Evolutionary conservation across 2,888 invertebrate genomes (phyloP).

Genomic region (Orchesellides sinensis): DNA sequence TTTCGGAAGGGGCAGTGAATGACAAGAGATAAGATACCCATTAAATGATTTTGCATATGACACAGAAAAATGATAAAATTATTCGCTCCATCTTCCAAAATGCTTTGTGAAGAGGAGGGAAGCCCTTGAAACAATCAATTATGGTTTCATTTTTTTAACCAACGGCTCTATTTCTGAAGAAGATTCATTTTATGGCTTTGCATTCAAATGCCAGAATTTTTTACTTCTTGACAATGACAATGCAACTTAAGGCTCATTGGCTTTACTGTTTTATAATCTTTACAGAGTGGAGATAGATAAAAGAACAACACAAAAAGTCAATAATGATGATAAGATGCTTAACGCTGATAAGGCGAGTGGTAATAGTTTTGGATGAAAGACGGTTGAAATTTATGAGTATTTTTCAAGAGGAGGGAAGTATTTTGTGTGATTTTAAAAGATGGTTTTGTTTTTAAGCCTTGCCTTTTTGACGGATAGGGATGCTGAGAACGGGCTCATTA

Average conservation of each 20-base stretch:
- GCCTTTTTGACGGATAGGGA: not conserved
- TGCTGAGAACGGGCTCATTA: constrained; percentile 25
- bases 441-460: not conserved
- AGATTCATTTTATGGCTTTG: not conserved
- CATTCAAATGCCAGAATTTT: too few species aligned
- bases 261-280: not conserved
- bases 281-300: not conserved
- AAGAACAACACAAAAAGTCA: constrained; percentile 39
- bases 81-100: not conserved
- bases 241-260: not conserved
- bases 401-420: not conserved
- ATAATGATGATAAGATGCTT: constrained; percentile 36
- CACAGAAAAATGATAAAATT: constrained; percentile 47
- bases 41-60: not conserved
- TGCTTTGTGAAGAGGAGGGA: too few species aligned
- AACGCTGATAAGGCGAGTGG: constrained; percentile 7
- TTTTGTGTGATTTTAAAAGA: not conserved
- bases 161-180: too few species aligned
- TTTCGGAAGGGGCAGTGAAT: too few species aligned
- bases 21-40: too few species aligned
- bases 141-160: too few species aligned
- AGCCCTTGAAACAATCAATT: too few species aligned
- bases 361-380: constrained; percentile 31
- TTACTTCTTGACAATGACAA: not conserved
- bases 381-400: constrained; percentile 20